Conservation (phyloP, 2,888 invertebrate genomes). For the Melanchra persicariae region DNA sequence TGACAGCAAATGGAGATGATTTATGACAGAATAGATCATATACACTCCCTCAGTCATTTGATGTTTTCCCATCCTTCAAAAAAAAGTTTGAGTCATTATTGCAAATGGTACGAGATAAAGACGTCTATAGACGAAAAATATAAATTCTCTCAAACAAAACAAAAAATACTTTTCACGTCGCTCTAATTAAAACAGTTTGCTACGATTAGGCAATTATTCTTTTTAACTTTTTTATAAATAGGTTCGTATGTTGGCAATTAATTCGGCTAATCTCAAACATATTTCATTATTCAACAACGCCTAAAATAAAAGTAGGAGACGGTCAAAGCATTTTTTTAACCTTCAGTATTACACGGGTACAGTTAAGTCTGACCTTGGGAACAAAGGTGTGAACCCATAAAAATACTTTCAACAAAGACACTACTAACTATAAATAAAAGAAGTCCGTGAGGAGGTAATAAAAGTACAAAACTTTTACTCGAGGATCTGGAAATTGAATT, state of each 20-base stretch:
- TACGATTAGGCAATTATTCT: constrained; percentile 8
- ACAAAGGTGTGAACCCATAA: constrained; percentile 20
- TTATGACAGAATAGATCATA: no score
- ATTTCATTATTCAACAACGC: constrained; percentile 36
- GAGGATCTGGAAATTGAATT: constrained; percentile 36
- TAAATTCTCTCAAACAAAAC: no score
- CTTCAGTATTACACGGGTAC: constrained; percentile 26
- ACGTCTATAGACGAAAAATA: no score
- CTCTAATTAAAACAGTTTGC: constrained; percentile 3
- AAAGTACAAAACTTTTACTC: constrained; percentile 43
- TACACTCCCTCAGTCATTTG: no score
- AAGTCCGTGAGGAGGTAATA: constrained; percentile 20
- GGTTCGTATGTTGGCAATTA: constrained; percentile 22
- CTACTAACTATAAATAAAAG: constrained; percentile 25
- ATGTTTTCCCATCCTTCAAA: no score
- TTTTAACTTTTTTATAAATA: neutral
- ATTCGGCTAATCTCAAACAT: constrained; percentile 38
- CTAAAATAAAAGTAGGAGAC: constrained; percentile 31
- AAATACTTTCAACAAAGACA: constrained; percentile 43
- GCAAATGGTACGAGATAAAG: no score
- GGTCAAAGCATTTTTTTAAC: constrained; percentile 47
- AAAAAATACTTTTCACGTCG: no score
- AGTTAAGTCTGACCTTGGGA: constrained; percentile 21
- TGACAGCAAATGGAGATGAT: no score
- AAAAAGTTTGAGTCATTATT: no score